These are phyloP conservation scores for Eupithecia inturbata DNA, from an alignment of 2,888 invertebrate species.

Conservation along the genomic window DNA sequence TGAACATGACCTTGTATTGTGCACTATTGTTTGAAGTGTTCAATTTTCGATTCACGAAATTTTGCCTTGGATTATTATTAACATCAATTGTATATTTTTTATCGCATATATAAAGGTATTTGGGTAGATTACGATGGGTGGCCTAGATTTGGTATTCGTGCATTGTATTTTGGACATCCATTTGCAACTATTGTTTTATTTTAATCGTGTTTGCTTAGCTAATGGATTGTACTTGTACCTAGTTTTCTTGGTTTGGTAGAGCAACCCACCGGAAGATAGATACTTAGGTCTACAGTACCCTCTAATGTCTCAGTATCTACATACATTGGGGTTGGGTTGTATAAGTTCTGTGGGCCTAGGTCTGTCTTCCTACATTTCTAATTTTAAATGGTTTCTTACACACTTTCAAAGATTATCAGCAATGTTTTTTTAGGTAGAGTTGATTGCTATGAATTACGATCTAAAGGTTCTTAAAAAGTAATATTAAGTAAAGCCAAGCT, in stretches of 20 bases:
- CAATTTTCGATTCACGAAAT: constrained; percentile 71
- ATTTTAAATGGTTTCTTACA: not conserved
- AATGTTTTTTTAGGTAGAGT: no score
- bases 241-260: not conserved
- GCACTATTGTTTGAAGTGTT: constrained; percentile 67
- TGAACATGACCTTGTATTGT: constrained; percentile 60
- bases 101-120: constrained; percentile 15
- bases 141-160: constrained; percentile 19
- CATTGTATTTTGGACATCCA: constrained; percentile 4
- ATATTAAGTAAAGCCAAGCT: no score
- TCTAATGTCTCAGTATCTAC: no score
- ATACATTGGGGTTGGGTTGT: no score
- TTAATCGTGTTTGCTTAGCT: constrained; percentile 3
- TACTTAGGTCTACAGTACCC: no score
- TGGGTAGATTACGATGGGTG: constrained; percentile 16
- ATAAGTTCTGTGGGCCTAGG: no score
- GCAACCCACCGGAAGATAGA: not conserved
- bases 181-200: constrained; percentile 13
- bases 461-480: no score
- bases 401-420: not conserved
- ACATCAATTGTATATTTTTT: constrained; percentile 52
- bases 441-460: no score
- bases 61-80: constrained; percentile 77
- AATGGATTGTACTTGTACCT: not conserved
- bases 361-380: no score